Base-by-base conservation (phyloP, 2,113 vertebrate genomes). In the Cyphomyrus discorhynchus region DNA sequence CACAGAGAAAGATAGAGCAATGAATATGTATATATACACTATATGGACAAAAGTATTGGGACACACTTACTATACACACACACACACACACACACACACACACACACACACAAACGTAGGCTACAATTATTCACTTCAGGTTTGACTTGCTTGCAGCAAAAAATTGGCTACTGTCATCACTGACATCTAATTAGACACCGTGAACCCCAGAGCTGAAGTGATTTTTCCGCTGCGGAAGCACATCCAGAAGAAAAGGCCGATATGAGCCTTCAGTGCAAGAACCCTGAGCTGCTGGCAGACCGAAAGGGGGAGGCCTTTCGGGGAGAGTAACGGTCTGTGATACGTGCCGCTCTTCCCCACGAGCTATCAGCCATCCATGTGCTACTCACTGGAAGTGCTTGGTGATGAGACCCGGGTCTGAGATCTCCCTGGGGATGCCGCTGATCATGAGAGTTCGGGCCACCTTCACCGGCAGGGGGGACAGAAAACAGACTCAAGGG, bases 331-430 rank as follows among this genome's bases (percentile, higher is more conserved):
- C 3, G 62, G 62, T 66, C 10, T 70, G 62, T 70, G 5, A 70
- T 27, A 31, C 3, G 27, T 11, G n/a, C 10, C 10, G 10, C n/a
- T 13, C 62, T 31, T 31, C n/a, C 27, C 62, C 62, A 66, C 1
- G n/a, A 66, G 62, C 9, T 31, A 4, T 39, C n/a, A 77, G 31
- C 1, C 3, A 19, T 39, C 74, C 35, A 42, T 0, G 3, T 53
- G 56, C 19, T 87, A 95, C 96, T 96, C 96, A 99, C 98, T 99
- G 98, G 91, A 99, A 98, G 92, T 99, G 98, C 94, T 97, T 99
- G 90, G 96, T 97, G 94, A 99, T 95, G 90, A 98, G 94, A 88
- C 97, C 97, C 1, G 98, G 95, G 91, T 99, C 98, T 39, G 97
- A 96, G 93, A 99, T 97, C 87, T 98, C 97, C 92, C 92, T 96